phyloP scores from a whole-genome alignment of 2,888 invertebrate species.

The Tenthredo mesomela region DNA sequence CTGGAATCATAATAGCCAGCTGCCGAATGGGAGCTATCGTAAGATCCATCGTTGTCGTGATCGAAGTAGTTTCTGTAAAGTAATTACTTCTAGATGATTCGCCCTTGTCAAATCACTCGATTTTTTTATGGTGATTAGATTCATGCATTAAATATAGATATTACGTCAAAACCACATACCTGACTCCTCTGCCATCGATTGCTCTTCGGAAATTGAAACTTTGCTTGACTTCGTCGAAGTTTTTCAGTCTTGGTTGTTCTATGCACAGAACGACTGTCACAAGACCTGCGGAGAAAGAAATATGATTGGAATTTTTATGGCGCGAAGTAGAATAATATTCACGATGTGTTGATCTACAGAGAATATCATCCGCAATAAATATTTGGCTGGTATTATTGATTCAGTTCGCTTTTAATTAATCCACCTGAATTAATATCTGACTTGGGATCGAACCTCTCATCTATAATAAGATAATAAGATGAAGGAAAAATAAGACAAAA shows the following conservation, averaged over 20 bases:
- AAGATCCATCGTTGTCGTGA: slow-evolving; percentile 70
- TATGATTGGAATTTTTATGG: not conserved
- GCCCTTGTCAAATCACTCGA: not conserved
- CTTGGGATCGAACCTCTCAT: not conserved
- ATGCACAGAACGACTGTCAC: slow-evolving; percentile 68
- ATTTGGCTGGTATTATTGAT: not conserved
- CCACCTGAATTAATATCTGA: not conserved
- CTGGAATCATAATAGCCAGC: slow-evolving; percentile 73
- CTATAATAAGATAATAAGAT: not conserved
- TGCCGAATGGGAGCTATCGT: slow-evolving; percentile 70
- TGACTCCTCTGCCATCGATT: slow-evolving; percentile 74
- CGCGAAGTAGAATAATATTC: not conserved
- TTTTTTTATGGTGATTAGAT: slow-evolving; percentile 26
- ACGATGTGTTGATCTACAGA: not conserved
- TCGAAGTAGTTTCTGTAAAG: slow-evolving; percentile 71
- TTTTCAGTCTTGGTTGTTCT: slow-evolving; percentile 64
- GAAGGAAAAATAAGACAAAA: not conserved
- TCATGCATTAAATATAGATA: slow-evolving; percentile 8
- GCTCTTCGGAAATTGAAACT: slow-evolving; percentile 72
- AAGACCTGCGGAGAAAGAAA: slow-evolving; percentile 62
- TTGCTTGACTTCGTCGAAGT: slow-evolving; percentile 65
- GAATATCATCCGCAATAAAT: not conserved
- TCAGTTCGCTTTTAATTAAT: not conserved
- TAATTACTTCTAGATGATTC: slow-evolving; percentile 12
- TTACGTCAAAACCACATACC: slow-evolving; percentile 62